Base-by-base conservation (phyloP, 2,113 vertebrate genomes). In the Saguinus midas region DNA sequence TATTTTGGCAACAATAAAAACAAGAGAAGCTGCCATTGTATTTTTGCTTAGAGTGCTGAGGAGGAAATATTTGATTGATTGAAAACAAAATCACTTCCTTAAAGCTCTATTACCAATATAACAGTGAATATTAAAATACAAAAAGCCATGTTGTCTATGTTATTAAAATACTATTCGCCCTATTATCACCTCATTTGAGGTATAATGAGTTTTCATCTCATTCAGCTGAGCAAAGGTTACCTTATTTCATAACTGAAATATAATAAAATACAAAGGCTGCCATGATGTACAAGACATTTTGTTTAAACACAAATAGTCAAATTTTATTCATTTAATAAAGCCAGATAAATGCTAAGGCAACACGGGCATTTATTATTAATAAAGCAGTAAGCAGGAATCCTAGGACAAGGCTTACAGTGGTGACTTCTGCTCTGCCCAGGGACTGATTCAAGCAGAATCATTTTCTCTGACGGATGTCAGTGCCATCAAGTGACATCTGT, bases 401-500 rank as follows among this genome's bases (percentile, higher is more conserved):
- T 23, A 50, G n/a, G 97, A 83, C n/a, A 92, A 86, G 29, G 75
- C 58, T 75, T 52, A 52, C 18, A 20, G 23, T 37, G 58, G 88
- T 89, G 90, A 83, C 73, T 97, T 96, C 35, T 90, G 43, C 57
- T 72, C 37, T 20, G 90, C 92, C 92, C 23, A 88, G 96, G 78
- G 88, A 95, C 66, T 27, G 81, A 91, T 35, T 94, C n/a, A 48
- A 40, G 90, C 82, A 57, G 95, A 96, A 96, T 94, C 87, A 80
- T 96, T 91, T 95, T 92, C 92, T 94, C 92, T 97, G 96, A 97
- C 84, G 78, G 85, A 98, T 98, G 88, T 66, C 68, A 57, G 43
- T 90, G 94, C 82, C 94, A 97, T 50, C 20, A 11, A 97, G 73
- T 86, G 90, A 94, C 97, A 98, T 97, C 97, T 98, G 97, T 95